Evolutionary conservation across 2,797 vertebrate species (phyloP).

Genomic region (Tenualosa ilisha): DNA sequence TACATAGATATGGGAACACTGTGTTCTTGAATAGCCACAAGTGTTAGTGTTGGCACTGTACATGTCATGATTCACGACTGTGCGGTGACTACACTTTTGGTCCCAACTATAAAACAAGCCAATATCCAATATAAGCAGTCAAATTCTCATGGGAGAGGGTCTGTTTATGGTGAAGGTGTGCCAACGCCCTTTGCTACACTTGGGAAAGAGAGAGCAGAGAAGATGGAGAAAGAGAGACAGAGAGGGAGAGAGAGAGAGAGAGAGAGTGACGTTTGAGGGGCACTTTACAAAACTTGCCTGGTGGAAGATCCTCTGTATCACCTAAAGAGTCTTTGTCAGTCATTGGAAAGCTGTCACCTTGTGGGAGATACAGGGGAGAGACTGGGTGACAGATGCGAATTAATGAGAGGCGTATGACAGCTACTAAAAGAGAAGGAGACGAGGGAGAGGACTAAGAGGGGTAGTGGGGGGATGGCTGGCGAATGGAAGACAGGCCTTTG

Average conservation of each 20-base stretch:
- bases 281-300: slow-evolving; percentile 73
- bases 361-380: slow-evolving; percentile 69
- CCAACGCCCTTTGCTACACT: slow-evolving; percentile 16
- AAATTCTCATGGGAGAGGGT: neutral
- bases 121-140: neutral
- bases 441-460: slow-evolving; percentile 38
- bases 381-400: slow-evolving; percentile 76
- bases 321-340: slow-evolving; percentile 81
- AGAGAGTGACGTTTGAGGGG: slow-evolving; percentile 84
- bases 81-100: neutral
- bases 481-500: slow-evolving; percentile 61
- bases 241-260: slow-evolving; percentile 39
- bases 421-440: slow-evolving; percentile 42
- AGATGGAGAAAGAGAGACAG: neutral
- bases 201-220: neutral
- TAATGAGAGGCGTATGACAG: slow-evolving; percentile 80
- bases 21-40: slow-evolving; percentile 2
- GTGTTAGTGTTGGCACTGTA: neutral
- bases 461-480: neutral
- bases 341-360: slow-evolving; percentile 78
- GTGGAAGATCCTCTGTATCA: slow-evolving; percentile 80
- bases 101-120: slow-evolving; percentile 13
- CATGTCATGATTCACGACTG: neutral
- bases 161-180: slow-evolving; percentile 21
- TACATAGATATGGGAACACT: neutral